Base-by-base conservation (phyloP, 1,140 invertebrate genomes). In the Drosophila punjabiensis region DNA sequence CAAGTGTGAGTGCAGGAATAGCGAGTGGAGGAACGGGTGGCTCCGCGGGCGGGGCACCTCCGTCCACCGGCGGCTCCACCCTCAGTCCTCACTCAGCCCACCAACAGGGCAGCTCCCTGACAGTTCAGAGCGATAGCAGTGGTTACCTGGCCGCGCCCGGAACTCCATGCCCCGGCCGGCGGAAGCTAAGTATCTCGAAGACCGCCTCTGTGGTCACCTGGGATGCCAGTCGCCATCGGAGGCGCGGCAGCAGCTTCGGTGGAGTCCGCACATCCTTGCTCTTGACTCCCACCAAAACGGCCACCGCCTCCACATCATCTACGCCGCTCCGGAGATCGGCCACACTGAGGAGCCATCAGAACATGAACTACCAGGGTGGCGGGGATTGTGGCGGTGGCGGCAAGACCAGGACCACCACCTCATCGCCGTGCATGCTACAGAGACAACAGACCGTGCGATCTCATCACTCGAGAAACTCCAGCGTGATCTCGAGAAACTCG, bases 401-500 rank as follows among this genome's bases (percentile, higher is more conserved):
- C n/a, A 86, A 93, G 28, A 85, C 68, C 8, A 61, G 92, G 6
- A 79, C 82, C 0, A 78, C 92, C 5, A 92, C 94, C 2, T 94
- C 94, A 3, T 94, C 94, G 10, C 93, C 94, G 0, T 94, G 93
- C 59, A 75, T 94, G 64, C 48, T 94, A 58, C 92, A 93, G 48
- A 93, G 94, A 14, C 82, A 93, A 0, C 87, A 93, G 39, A 93
- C 93, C 0, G 93, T 95, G 7, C 92, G 96, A 48, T 94, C 95
- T 4, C 95, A 96, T 86, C 95, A 96, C 86, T 95, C 95, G 1
- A 94, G 96, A 45, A 96, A 96, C 67, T 96, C 96, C n/a, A 97
- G 96, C 91, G 96, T 97, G 3, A 96, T 97, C 18, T 97, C 96
- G 14, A 93, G 96, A 30, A 97, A 96, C 76, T 96, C 96, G 2